Evolutionary conservation across 35 echinoderm and acorn worm genomes (phyloP).

Genomic region (Ptychodera flava): DNA sequence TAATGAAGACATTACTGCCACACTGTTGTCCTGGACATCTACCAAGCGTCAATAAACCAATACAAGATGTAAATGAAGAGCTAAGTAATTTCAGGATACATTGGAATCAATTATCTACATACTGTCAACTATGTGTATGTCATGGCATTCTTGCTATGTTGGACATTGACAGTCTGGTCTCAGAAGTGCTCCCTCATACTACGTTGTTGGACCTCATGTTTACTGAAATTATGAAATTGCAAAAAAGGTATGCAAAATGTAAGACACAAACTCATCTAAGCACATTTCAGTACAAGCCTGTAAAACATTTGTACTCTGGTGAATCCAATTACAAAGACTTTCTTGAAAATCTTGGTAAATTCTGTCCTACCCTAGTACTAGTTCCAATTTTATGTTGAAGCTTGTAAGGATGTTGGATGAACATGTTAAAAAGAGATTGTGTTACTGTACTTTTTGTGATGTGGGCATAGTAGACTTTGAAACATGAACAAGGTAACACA

Average conservation of each 20-base stretch:
- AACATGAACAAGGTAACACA: too few relatives aligned
- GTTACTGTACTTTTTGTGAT: too few relatives aligned
- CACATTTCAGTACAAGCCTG: too few relatives aligned
- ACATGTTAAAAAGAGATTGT: too few relatives aligned
- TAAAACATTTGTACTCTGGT: too few relatives aligned
- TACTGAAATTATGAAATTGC: not conserved
- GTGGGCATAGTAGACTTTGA: too few relatives aligned
- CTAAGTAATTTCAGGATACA: not conserved
- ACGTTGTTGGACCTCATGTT: not conserved
- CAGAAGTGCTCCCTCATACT: not conserved
- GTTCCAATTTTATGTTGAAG: too few relatives aligned
- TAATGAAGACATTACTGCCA: not conserved
- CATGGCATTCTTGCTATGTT: not conserved
- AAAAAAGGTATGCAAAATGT: not conserved
- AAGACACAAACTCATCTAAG: too few relatives aligned
- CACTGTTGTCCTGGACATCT: not conserved
- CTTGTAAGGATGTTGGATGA: conserved; percentile 82
- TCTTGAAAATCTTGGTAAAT: too few relatives aligned
- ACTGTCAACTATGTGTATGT: not conserved
- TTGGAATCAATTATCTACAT: not conserved
- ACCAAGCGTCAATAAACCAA: not conserved
- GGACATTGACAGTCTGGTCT: not conserved
- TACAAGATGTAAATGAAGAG: not conserved
- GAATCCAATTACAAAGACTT: too few relatives aligned
- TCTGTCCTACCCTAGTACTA: too few relatives aligned